Evolutionary conservation across 2,797 vertebrate genomes (phyloP), one percentile per base, ranked within the genome.

Genomic region (Chelon auratus): DNA sequence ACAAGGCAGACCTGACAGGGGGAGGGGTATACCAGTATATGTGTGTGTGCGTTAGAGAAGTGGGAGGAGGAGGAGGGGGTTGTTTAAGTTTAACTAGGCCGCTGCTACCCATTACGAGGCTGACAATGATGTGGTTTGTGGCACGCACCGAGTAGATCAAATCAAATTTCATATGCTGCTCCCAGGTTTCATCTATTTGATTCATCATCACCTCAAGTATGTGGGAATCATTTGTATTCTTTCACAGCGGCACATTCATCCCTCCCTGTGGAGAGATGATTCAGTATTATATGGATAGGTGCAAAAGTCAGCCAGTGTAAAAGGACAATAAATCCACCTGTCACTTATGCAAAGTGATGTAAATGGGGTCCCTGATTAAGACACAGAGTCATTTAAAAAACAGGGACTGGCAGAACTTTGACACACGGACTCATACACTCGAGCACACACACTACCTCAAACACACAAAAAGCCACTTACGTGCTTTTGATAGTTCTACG

Each of bases 291-390:
- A 88, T 88, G 90, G 83, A 91, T 84, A 91, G 92, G 90, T 89
- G 92, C 92, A 91, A 83, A 84, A 91, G 92, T 91, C 89, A 86
- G 89, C 83, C 87, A 17, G 89, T 87, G 92, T 92, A 92, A 90
- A 89, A 91, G 89, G 84, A 89, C 89, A 87, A 93, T 95, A 93
- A 94, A 95, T 95, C 92, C 91, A 87, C 75, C 91, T 92, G 93
- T 93, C 93, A 94, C 90, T 93, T 94, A 95, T 93, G 93, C 91
- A 94, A 94, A 94, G 91, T 88, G 87, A 94, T 95, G 94, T 93
- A 94, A 94, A 95, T 94, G 90, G 83, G 89, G 84, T 86, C 87
- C 62, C 67, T 93, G 93, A 94, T 94, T 93, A 95, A 94, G 93
- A 94, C 88, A 87, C 90, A 84, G 81, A 91, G 93, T 92, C 87